Base-by-base conservation (phyloP, 2,888 invertebrate genomes). In the Eudasyphora cyanicolor region DNA sequence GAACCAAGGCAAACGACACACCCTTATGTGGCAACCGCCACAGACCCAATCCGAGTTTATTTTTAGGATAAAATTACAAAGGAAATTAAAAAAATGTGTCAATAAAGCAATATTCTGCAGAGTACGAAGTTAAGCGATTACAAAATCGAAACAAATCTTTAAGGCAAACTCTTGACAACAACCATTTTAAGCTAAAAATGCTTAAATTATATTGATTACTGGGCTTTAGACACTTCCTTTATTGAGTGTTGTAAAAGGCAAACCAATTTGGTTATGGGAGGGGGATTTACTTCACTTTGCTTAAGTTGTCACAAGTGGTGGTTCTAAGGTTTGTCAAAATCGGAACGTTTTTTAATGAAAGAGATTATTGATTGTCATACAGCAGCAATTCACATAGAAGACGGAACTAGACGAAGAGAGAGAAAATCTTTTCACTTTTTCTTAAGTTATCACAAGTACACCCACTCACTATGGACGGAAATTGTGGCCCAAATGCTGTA, bases 201-300 rank as follows among this genome's bases (percentile, higher is more conserved):
- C 38, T 17, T 42, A 32, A 76, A 64, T 49, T 45, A 27, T 35
- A 77, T 82, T 75, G 70, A 78, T 69, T 73, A 24, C 27, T n/a
- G n/a, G 71, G 75, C 71, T 67, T 76, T 79, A 54, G 54, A 71
- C 82, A 78, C 78, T 64, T 73, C 73, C 67, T 73, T 73, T 73
- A 60, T 73, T 73, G 57, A 60, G 57, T 71, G 21, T 57, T 19
- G 29, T 14, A 60, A 27, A 60, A 60, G n/a, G n/a, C n/a, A n/a
- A n/a, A n/a, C n/a, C n/a, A n/a, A n/a, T n/a, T n/a, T n/a, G n/a
- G n/a, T n/a, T n/a, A n/a, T n/a, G n/a, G n/a, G n/a, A n/a, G n/a
- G n/a, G n/a, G n/a, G n/a, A n/a, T n/a, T n/a, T n/a, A n/a, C n/a
- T n/a, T n/a, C n/a, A n/a, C n/a, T n/a, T n/a, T n/a, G n/a, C n/a